phyloP scores from a whole-genome alignment of 2,888 invertebrate species.

The Chrysolina americana region DNA sequence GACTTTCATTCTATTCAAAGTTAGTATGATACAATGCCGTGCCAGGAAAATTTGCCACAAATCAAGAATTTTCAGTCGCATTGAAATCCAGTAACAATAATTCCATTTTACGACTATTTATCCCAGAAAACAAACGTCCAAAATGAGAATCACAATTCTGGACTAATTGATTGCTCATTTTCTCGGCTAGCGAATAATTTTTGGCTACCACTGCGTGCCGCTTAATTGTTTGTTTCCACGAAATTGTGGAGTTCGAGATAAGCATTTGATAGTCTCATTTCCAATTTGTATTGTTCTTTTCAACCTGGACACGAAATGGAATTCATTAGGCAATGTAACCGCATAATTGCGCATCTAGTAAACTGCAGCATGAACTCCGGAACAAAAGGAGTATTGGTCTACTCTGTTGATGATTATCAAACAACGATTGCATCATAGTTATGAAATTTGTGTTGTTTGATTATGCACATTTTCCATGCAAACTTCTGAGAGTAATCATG shows the following conservation, averaged over 20 bases:
- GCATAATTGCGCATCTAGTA: conserved; percentile 23
- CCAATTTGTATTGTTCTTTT: conserved; percentile 36
- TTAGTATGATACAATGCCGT: no score
- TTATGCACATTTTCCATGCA: no score
- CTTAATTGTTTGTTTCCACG: conserved; percentile 52
- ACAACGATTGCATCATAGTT: no score
- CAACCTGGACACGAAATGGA: conserved; percentile 23
- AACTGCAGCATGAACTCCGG: background rate
- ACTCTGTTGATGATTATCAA: no score
- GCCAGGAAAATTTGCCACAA: no score
- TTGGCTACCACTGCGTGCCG: conserved; percentile 43
- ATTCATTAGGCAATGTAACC: conserved; percentile 13
- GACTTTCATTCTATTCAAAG: no score
- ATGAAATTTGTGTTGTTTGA: no score
- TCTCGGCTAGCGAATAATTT: conserved; percentile 9
- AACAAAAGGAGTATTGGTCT: no score
- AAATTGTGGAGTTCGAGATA: conserved; percentile 40
- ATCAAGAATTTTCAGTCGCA: background rate
- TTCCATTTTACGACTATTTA: background rate
- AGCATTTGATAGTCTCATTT: conserved; percentile 35
- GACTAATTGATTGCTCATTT: conserved; percentile 26
- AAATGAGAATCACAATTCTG: conserved; percentile 2
- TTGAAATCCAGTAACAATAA: conserved; percentile 12
- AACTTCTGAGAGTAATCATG: no score
- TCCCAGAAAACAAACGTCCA: background rate